A percentile compares a stretch with the other conserved stretches of the same genome.
Evolutionary conservation across 1,140 invertebrate genomes (phyloP).

Genomic region (Ceratosolen solmsi): DNA sequence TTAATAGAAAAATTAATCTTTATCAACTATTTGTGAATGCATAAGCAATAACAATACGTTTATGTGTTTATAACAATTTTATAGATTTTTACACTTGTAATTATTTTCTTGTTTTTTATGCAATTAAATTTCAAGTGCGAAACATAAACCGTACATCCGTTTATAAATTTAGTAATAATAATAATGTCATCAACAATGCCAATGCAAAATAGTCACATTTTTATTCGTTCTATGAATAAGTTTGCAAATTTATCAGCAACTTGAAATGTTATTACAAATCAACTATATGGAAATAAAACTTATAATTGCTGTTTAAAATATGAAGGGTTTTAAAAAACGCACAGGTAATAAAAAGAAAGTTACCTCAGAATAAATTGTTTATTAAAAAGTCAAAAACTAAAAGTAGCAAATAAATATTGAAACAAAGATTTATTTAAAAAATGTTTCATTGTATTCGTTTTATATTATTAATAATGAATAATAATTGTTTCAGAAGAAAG

Average conservation of each 20-base stretch:
- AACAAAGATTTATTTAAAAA: no score
- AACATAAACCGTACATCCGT: background rate
- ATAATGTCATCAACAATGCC: background rate
- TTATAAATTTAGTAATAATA: background rate
- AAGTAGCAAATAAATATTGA: no score
- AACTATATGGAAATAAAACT: background rate
- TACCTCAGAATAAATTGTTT: background rate
- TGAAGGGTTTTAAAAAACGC: background rate
- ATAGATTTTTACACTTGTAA: no score
- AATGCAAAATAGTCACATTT: background rate
- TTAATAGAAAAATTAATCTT: background rate
- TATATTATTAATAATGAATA: background rate
- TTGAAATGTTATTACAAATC: background rate
- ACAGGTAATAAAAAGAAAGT: conserved; percentile 1
- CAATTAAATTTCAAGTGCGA: background rate
- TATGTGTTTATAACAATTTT: no score
- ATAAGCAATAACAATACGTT: background rate
- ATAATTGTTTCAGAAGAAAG: conserved; percentile 15
- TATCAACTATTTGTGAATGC: background rate
- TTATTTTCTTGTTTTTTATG: no score
- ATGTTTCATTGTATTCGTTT: no score
- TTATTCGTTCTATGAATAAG: background rate
- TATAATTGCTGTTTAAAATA: background rate
- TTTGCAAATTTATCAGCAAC: background rate
- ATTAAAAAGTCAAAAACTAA: no score